phyloP scores from a whole-genome alignment of 2,888 invertebrate species.

The Tethea ocularis region DNA sequence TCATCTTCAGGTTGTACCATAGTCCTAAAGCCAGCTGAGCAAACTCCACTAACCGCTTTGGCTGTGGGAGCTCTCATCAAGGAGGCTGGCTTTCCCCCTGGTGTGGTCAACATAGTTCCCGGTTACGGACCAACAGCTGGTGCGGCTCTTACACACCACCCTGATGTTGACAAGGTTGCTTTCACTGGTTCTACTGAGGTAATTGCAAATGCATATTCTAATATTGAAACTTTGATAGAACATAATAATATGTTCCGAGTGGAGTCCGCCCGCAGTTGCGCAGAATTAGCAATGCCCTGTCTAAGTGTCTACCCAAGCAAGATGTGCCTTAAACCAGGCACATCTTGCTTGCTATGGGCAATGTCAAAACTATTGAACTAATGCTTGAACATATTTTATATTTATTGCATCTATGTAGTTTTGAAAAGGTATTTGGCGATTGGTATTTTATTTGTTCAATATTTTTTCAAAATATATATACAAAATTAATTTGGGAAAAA shows the following conservation, averaged over 20 bases:
- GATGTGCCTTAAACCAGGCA: too few relatives aligned
- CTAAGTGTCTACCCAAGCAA: too few relatives aligned
- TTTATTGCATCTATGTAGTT: too few relatives aligned
- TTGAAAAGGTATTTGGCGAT: too few relatives aligned
- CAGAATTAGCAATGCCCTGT: too few relatives aligned
- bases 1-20: conserved; percentile 87
- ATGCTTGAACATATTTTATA: too few relatives aligned
- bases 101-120: conserved; percentile 95
- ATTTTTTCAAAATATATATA: too few relatives aligned
- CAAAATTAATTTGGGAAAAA: too few relatives aligned
- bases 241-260: background rate
- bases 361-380: too few relatives aligned
- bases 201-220: conserved; percentile 9
- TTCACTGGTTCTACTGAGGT: conserved; percentile 85
- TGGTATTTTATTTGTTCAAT: too few relatives aligned
- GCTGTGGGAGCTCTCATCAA: conserved; percentile 93
- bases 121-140: conserved; percentile 94
- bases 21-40: conserved; percentile 97
- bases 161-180: conserved; percentile 93
- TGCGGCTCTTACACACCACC: conserved; percentile 89
- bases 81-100: conserved; percentile 96
- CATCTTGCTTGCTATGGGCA: too few relatives aligned
- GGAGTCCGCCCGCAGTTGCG: too few relatives aligned
- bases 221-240: background rate
- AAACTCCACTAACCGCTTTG: conserved; percentile 95